A percentile compares a stretch with the other conserved stretches of the same genome.
Conservation (phyloP, 2,888 invertebrate species). For the Teleogryllus oceanicus region DNA sequence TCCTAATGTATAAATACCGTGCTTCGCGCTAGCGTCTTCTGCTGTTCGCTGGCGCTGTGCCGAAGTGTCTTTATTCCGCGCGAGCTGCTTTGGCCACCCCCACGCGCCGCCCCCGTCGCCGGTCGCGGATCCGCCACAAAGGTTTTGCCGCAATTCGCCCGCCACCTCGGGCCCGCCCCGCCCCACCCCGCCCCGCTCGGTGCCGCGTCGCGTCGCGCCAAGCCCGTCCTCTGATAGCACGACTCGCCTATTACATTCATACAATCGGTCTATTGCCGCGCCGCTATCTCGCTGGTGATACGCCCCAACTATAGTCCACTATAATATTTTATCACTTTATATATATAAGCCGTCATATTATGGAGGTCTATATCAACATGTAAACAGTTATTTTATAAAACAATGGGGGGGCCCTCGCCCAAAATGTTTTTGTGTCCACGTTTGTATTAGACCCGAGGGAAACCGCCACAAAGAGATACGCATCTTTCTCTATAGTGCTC, state of each 20-base stretch:
- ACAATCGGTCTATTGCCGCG: constrained; percentile 9
- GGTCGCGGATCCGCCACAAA: background rate
- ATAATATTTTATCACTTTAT: constrained; percentile 31
- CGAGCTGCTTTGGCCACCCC: background rate
- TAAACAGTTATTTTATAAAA: constrained; percentile 25
- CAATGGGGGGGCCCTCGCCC: constrained; percentile 21
- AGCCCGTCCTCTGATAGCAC: background rate
- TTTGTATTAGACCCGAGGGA: constrained; percentile 27
- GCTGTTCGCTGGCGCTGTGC: constrained; percentile 2
- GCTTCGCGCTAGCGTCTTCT: no score
- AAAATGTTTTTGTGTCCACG: constrained; percentile 30
- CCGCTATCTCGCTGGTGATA: constrained; percentile 8
- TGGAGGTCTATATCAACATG: constrained; percentile 23
- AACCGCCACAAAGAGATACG: constrained; percentile 28
- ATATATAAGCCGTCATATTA: constrained; percentile 22
- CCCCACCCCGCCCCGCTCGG: no score
- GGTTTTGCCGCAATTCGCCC: background rate
- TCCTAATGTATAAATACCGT: no score
- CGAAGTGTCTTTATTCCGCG: background rate
- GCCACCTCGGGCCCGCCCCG: no score
- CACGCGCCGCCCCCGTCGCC: background rate
- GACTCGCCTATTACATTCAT: constrained; percentile 4
- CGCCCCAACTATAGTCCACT: constrained; percentile 21
- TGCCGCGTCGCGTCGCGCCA: background rate
- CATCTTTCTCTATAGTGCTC: constrained; percentile 31